Percentiles rank a stretch among this genome's conserved stretches.
These are phyloP conservation scores for Sinocyclocheilus anophthalmus DNA, from an alignment of 2,113 vertebrate species.

Conservation along the genomic window DNA sequence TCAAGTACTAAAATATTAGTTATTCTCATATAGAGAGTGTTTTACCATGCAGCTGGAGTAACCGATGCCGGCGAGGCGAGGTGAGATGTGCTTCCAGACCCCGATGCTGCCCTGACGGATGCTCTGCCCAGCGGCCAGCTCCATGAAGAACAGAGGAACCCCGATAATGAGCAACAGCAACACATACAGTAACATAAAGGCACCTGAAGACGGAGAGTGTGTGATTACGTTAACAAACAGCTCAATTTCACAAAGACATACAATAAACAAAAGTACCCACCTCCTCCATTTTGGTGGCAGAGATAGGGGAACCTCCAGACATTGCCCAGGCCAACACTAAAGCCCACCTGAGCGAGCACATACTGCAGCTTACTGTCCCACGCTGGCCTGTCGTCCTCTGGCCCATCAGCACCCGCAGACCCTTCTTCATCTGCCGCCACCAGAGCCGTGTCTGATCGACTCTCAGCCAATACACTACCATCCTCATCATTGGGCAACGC, in stretches of 20 bases:
- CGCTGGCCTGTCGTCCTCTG: constrained; percentile 76
- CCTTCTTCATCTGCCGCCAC: constrained; percentile 45
- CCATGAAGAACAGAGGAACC: constrained; percentile 83
- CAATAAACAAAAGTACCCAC: constrained; percentile 69
- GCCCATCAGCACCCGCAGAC: background rate
- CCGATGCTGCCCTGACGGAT: constrained; percentile 79
- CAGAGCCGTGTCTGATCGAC: constrained; percentile 61
- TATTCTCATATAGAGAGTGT: background rate
- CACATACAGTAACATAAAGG: constrained; percentile 78
- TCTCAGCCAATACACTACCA: constrained; percentile 58
- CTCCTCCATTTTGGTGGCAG: constrained; percentile 98
- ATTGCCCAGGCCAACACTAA: constrained; percentile 95
- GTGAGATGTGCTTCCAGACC: constrained; percentile 82
- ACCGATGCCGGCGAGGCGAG: constrained; percentile 79
- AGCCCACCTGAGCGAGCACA: constrained; percentile 95
- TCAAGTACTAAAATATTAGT: background rate
- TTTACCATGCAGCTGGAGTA: constrained; percentile 82
- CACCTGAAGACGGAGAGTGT: constrained; percentile 61
- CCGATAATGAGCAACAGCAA: constrained; percentile 75
- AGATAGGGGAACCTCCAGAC: constrained; percentile 98
- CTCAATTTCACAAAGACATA: background rate
- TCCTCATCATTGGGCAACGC: constrained; percentile 62
- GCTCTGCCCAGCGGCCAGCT: constrained; percentile 81
- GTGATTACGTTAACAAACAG: background rate
- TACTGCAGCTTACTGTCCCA: constrained; percentile 99